Evolutionary conservation across 2,888 invertebrate genomes (phyloP).

Genomic region (Ditula angustiorana): DNA sequence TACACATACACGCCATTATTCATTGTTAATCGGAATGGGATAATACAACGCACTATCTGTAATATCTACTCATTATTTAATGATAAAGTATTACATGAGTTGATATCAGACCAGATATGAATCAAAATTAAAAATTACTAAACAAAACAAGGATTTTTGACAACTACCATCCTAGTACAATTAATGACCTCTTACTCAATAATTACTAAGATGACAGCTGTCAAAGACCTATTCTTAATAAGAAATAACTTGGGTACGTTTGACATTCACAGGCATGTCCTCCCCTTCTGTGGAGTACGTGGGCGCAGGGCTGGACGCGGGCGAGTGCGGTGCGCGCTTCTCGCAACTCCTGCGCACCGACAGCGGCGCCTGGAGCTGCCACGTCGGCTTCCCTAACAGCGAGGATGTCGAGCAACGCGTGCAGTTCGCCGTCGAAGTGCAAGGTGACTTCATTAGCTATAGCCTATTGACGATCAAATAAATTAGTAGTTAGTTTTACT

Average conservation of each 20-base stretch:
- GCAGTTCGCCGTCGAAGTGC: slow-evolving; percentile 47
- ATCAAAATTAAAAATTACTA: too few relatives aligned
- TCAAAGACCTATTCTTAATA: too few relatives aligned
- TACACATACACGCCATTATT: too few relatives aligned
- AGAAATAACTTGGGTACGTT: too few relatives aligned
- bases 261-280: slow-evolving; percentile 49
- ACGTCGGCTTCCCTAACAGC: slow-evolving; percentile 58
- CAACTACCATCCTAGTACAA: too few relatives aligned
- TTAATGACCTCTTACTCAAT: too few relatives aligned
- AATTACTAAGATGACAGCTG: too few relatives aligned
- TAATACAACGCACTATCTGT: neutral
- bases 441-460: slow-evolving; percentile 45
- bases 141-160: too few relatives aligned
- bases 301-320: slow-evolving; percentile 73
- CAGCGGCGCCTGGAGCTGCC: slow-evolving; percentile 70
- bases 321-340: slow-evolving; percentile 70
- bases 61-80: too few relatives aligned
- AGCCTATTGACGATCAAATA: neutral
- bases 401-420: slow-evolving; percentile 49
- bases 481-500: neutral
- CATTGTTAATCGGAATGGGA: too few relatives aligned
- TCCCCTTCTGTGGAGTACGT: slow-evolving; percentile 55
- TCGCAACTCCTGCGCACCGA: slow-evolving; percentile 50
- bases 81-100: too few relatives aligned
- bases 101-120: neutral